Percentiles rank a stretch among this genome's conserved stretches.
Evolutionary conservation across 2,113 vertebrate genomes (phyloP).

Genomic region (Rattus rattus): DNA sequence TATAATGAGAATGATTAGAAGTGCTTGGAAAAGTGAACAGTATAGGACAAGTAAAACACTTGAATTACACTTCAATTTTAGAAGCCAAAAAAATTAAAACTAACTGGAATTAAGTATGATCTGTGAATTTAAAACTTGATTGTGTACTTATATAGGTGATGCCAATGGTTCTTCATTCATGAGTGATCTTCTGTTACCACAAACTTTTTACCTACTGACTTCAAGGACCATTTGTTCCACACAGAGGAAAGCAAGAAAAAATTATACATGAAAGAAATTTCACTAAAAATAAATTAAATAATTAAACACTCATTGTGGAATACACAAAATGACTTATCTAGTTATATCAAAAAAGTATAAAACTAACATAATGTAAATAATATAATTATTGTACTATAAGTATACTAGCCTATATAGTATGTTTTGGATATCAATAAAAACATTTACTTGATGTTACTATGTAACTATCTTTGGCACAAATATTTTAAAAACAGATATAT

Average conservation of each 20-base stretch:
- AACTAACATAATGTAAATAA: not conserved
- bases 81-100: not conserved
- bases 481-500: constrained; percentile 23
- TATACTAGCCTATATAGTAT: not conserved
- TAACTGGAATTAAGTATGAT: not conserved
- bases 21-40: not conserved
- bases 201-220: not conserved
- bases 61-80: not conserved
- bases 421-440: not conserved
- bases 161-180: not conserved
- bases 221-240: not conserved
- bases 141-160: not conserved
- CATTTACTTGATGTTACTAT: not conserved
- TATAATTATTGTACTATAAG: not conserved
- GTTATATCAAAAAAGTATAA: not conserved
- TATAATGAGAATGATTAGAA: not conserved
- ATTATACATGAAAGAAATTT: not conserved
- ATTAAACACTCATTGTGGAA: not conserved
- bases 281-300: not conserved
- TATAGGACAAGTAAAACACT: not conserved
- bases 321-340: not conserved
- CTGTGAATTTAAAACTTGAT: not conserved
- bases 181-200: not conserved
- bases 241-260: not conserved
- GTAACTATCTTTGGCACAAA: not conserved